These are phyloP conservation scores for Icerya purchasi DNA, from an alignment of 2,888 invertebrate genomes.

Conservation along the genomic window DNA sequence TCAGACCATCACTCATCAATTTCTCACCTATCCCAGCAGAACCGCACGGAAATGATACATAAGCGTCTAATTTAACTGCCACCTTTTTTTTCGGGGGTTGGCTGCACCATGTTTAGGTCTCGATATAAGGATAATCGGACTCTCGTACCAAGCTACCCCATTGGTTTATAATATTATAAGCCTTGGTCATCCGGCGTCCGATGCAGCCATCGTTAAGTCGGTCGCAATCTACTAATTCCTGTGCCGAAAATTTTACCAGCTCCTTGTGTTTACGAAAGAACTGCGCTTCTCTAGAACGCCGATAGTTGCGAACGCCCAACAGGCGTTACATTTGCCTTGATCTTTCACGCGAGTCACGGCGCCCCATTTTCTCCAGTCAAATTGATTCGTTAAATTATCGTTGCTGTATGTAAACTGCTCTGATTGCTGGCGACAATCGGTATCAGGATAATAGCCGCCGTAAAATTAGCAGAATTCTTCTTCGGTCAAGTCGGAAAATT, in stretches of 20 bases:
- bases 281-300: conserved; percentile 91
- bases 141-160: conserved; percentile 77
- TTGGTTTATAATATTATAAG: conserved; percentile 45
- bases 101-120: conserved; percentile 50
- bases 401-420: not conserved
- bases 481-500: conserved; percentile 61
- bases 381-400: conserved; percentile 39
- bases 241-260: conserved; percentile 71
- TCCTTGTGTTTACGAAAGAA: conserved; percentile 62
- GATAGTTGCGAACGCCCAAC: conserved; percentile 92
- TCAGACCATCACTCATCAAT: conserved; percentile 71
- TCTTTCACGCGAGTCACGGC: conserved; percentile 75
- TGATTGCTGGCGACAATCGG: too few relatives aligned
- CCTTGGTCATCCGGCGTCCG: conserved; percentile 33
- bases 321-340: conserved; percentile 72
- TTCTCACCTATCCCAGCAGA: conserved; percentile 81
- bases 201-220: conserved; percentile 71
- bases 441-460: not conserved
- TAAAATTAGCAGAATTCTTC: not conserved
- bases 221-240: conserved; percentile 92
- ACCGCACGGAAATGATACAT: conserved; percentile 63
- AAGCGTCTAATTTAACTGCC: conserved; percentile 47
- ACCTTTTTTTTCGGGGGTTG: conserved; percentile 42
- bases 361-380: conserved; percentile 67
- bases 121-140: conserved; percentile 78